Base-by-base conservation (phyloP, 2,797 vertebrate species). In the Ctenopoma kingsleyae region DNA sequence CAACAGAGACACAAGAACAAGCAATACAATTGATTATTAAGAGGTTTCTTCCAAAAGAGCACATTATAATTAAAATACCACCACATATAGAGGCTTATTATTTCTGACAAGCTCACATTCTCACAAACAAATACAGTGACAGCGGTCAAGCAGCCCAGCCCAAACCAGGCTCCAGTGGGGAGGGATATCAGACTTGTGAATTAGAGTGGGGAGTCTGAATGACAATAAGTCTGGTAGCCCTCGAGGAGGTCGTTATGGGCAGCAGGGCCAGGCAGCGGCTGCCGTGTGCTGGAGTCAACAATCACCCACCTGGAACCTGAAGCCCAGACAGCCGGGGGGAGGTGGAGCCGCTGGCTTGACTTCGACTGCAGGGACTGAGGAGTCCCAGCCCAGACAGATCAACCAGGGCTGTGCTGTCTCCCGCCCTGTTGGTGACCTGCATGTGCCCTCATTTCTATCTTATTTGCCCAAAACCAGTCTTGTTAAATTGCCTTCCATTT, bases 241-340 rank as follows among this genome's bases (percentile, higher is more conserved):
- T 90, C 82, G 81, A 92, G 90, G 90, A 90, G 86, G 87, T 89
- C 54, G 72, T 94, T 92, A 90, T 50, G 63, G 66, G 55, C 67
- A 84, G 71, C 27, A 47, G 83, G 75, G 72, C 62, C 73, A 78
- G 74, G 80, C 75, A 86, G 77, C 23, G 62, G 67, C 89, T 85
- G 78, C 68, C 12, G 44, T 79, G 71, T 53, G 67, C 69, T 55
- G 74, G 44, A 90, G 80, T 91, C 90, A 87, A 84, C 84, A 83
- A 81, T 76, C 85, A 85, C 86, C 81, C 81, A 82, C 83, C 87
- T 92, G 84, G 89, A 93, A 89, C 88, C 88, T 89, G 83, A 76
- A 79, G 78, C 86, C 83, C 89, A 94, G 93, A 93, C 89, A 88
- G 71, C 74, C 61, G 72, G 83, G 70, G 71, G 71, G 66, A 47